Evolutionary conservation across 1,140 invertebrate species (phyloP), one percentile per base, ranked within the genome.

Genomic region (Drosophila virilis): DNA sequence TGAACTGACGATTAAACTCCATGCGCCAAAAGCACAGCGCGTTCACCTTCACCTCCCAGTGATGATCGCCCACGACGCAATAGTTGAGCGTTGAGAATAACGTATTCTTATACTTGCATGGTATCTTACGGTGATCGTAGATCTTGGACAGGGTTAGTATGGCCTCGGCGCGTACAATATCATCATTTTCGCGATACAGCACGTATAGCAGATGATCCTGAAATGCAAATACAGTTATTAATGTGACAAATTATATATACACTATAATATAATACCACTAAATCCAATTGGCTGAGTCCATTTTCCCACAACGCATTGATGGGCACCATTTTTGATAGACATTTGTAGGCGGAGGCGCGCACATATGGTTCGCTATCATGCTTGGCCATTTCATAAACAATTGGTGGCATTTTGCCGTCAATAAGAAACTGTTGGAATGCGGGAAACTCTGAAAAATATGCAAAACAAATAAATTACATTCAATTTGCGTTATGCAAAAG

Each of bases 21-120:
- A 94, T 91, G 42, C 93, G 93, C 96, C 96, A 97, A 73, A 96
- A 97, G 50, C 94, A 92, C 0, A 97, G 80, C 0, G 95, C 95
- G 54, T 94, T 94, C 0, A 95, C 78, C 90, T 96, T 96, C 0
- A 96, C 96, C 91, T 97, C 96, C 96, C 96, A 96, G 78, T 97
- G 95, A 46, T 97, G 93, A 92, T 97, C 96, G 5, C 93, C 93
- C 0, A 95, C 92, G 7, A 95, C 94, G 8, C 95, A 94, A 15
- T 93, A 92, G 3, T 94, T 93, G 94, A 97, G 95, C 5, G 93
- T 92, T 45, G 94, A 93, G 61, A 94, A 94, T 0, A 95, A 72
- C 0, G 80, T 90, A 38, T 93, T 85, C 54, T 93, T 93, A 58
- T 93, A 92, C 17, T 90, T 81, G 0, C 88, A 74, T 45, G 93